These are phyloP conservation scores for Atrina japonica DNA, from an alignment of 2,888 invertebrate genomes.

Conservation along the genomic window DNA sequence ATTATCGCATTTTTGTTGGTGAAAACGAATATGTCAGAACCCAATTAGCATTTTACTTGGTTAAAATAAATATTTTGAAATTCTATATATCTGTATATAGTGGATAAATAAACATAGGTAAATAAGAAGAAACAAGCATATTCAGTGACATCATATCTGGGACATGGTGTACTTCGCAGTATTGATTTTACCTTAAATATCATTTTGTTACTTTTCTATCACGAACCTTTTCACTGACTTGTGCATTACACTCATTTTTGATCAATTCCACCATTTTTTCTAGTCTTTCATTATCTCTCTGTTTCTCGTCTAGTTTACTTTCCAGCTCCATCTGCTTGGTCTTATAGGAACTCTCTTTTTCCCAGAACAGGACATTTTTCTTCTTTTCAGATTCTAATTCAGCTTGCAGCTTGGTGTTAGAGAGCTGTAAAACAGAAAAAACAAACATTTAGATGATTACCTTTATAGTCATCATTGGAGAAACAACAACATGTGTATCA, in stretches of 20 bases:
- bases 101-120: too few relatives aligned
- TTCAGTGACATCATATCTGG: too few relatives aligned
- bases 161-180: too few relatives aligned
- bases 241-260: slow-evolving; percentile 71
- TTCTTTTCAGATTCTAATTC: slow-evolving; percentile 59
- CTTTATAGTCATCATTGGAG: too few relatives aligned
- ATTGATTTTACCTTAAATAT: too few relatives aligned
- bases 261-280: slow-evolving; percentile 71
- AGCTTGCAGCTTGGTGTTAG: slow-evolving; percentile 8
- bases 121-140: too few relatives aligned
- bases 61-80: too few relatives aligned
- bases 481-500: too few relatives aligned
- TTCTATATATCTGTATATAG: too few relatives aligned
- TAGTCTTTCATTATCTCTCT: slow-evolving; percentile 69
- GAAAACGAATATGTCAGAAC: too few relatives aligned
- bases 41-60: too few relatives aligned
- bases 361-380: slow-evolving; percentile 59
- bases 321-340: slow-evolving; percentile 62
- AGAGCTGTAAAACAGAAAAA: slow-evolving; percentile 19
- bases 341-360: slow-evolving; percentile 65
- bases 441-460: not conserved
- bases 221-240: slow-evolving; percentile 70
- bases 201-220: not conserved
- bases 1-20: too few relatives aligned
- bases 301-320: slow-evolving; percentile 66